Percentiles rank a stretch among this genome's conserved stretches.
Evolutionary conservation across 2,113 vertebrate genomes (phyloP).

Genomic region (Naja naja): DNA sequence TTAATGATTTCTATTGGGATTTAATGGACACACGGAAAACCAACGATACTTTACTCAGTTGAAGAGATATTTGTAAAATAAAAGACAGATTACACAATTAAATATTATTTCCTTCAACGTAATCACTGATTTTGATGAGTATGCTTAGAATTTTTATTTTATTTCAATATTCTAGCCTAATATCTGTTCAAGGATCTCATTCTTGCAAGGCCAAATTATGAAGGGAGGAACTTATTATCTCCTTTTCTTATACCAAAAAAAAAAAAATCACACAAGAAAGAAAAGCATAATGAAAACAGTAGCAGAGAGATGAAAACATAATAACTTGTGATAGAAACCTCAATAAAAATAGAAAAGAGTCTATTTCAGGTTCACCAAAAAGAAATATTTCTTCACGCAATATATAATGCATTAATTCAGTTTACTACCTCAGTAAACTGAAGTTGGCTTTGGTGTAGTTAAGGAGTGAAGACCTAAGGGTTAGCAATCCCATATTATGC

Average conservation of each 20-base stretch:
- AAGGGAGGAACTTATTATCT: background rate
- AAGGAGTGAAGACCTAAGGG: background rate
- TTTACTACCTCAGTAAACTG: background rate
- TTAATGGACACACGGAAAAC: background rate
- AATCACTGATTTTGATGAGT: background rate
- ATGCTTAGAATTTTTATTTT: background rate
- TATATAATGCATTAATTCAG: background rate
- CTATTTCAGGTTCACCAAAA: background rate
- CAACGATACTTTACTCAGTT: background rate
- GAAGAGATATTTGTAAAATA: background rate
- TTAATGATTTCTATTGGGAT: background rate
- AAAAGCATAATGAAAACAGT: background rate
- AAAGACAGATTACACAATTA: background rate
- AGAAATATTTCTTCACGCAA: background rate
- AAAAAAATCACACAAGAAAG: background rate
- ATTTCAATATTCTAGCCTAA: background rate
- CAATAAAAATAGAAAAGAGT: background rate
- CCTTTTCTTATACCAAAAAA: background rate
- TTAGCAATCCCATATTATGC: too few species aligned
- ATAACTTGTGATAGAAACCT: background rate
- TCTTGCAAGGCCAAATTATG: background rate
- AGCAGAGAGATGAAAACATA: background rate
- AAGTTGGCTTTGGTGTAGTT: background rate
- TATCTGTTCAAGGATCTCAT: background rate
- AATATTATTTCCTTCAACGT: background rate